Conservation (phyloP, 2,888 invertebrate genomes). For the Chloroclystis v-ata region DNA sequence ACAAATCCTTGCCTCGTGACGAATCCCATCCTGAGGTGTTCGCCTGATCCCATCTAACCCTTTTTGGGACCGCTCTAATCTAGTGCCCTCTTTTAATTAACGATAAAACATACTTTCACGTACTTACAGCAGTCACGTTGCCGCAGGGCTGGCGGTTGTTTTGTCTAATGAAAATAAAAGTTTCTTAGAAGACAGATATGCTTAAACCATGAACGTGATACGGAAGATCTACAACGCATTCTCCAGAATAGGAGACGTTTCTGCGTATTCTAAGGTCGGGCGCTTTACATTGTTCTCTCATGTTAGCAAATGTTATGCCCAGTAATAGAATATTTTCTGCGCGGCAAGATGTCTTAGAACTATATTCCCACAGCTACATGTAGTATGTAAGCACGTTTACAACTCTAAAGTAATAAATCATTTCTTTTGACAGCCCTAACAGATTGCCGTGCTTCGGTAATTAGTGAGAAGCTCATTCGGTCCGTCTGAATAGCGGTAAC, state of each 20-base stretch:
- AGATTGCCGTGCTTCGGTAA: conserved; percentile 45
- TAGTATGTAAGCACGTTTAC: background rate
- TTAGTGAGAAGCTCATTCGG: conserved; percentile 66
- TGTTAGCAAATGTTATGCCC: conserved; percentile 3
- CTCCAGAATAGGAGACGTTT: background rate
- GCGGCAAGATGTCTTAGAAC: background rate
- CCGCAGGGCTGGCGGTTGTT: conserved; percentile 44
- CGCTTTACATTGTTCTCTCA: conserved; percentile 10
- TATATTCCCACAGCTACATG: background rate
- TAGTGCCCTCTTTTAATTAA: conserved; percentile 74
- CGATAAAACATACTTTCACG: conserved; percentile 73
- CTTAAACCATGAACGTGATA: conserved; percentile 6
- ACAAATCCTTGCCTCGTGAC: conserved; percentile 73
- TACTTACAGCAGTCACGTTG: conserved; percentile 41
- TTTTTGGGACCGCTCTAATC: conserved; percentile 74
- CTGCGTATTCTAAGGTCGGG: conserved; percentile 10
- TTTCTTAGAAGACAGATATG: conserved; percentile 1
- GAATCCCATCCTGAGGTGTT: conserved; percentile 67
- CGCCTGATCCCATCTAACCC: conserved; percentile 64
- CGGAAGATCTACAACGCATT: conserved; percentile 7
- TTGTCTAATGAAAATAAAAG: conserved; percentile 7
- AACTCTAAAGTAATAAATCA: conserved; percentile 4
- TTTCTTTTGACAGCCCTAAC: conserved; percentile 44
- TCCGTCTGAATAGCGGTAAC: conserved; percentile 58
- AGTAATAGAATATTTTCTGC: conserved; percentile 4